Base-by-base conservation (phyloP, 2,113 vertebrate genomes). In the Bubo scandiacus region DNA sequence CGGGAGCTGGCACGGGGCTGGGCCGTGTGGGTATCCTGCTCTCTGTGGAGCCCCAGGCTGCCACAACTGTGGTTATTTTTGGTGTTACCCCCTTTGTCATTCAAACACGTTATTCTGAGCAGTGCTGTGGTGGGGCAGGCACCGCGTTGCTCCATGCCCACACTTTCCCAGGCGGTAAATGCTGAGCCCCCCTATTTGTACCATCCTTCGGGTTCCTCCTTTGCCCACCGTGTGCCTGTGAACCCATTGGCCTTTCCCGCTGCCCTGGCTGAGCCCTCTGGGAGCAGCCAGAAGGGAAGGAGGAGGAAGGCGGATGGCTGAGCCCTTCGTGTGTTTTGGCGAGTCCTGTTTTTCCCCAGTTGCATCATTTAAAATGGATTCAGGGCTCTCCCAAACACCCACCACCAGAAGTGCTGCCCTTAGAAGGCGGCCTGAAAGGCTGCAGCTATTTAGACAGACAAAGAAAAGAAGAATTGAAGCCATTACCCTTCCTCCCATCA, bases 151-250 rank as follows among this genome's bases (percentile, higher is more conserved):
- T 27, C 61, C 36, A 26, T 40, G 26, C 47, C 47, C 47, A 27
- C 0, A 1, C 17, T 80, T 86, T 58, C 20, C 54, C 40, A 29
- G 67, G 38, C 40, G 43, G 36, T 17, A 36, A 73, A 57, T 38
- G 20, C 55, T 15, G 12, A 87, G 38, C 14, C 9, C 51, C 36
- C 27, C 9, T 1, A 1, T 62, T 81, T 65, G 12, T 27, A 9
- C 12, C 6, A 0, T 74, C 26, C 32, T 80, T 30, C 4, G 17
- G 74, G 36, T 23, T 90, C 54, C 29, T 88, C 22, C 43, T 94
- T 1, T 1, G 0, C 7, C 29, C 58, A 63, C 18, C 1, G 0
- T 21, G 16, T 42, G 13, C 45, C 40, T 75, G 22, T 2, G 7
- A 59, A 34, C 30, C 43, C 45, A 22, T 25, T 52, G 38, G 26